These are phyloP conservation scores for Odontesthes bonariensis DNA, from an alignment of 2,113 vertebrate species.

Conservation along the genomic window DNA sequence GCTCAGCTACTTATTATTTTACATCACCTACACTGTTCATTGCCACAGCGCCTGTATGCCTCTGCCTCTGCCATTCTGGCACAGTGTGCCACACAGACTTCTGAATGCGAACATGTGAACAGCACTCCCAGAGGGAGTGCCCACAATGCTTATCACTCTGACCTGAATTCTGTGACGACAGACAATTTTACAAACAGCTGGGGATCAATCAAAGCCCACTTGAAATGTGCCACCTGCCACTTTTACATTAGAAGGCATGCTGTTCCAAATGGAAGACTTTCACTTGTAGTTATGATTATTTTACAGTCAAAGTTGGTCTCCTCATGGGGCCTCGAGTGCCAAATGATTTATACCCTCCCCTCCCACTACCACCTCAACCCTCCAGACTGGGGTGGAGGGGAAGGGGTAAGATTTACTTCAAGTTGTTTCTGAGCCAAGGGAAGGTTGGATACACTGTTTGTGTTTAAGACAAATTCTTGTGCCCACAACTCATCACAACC, in stretches of 20 bases:
- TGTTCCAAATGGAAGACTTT: conserved; percentile 85
- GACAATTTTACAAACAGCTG: conserved; percentile 88
- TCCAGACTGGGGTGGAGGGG: conserved; percentile 67
- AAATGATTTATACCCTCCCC: conserved; percentile 80
- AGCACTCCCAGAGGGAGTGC: conserved; percentile 72
- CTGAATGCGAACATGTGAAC: conserved; percentile 66
- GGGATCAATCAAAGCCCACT: conserved; percentile 86
- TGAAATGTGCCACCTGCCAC: conserved; percentile 85
- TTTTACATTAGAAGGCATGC: conserved; percentile 86
- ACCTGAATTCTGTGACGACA: conserved; percentile 85
- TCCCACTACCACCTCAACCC: conserved; percentile 70
- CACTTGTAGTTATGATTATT: conserved; percentile 85
- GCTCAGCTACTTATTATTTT: background rate
- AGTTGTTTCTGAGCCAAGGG: conserved; percentile 74
- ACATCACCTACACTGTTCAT: background rate
- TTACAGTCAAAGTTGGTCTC: conserved; percentile 82
- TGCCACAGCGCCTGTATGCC: background rate
- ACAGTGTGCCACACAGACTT: conserved; percentile 37
- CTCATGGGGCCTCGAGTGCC: conserved; percentile 78
- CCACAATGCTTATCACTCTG: conserved; percentile 85
- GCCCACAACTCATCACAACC: conserved; percentile 47
- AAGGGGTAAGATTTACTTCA: conserved; percentile 72
- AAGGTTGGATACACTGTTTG: conserved; percentile 71
- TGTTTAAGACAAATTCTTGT: conserved; percentile 70
- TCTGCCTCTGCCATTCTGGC: conserved; percentile 13